Conservation (phyloP, 2,113 vertebrate species). For the Podarcis cretensis region DNA sequence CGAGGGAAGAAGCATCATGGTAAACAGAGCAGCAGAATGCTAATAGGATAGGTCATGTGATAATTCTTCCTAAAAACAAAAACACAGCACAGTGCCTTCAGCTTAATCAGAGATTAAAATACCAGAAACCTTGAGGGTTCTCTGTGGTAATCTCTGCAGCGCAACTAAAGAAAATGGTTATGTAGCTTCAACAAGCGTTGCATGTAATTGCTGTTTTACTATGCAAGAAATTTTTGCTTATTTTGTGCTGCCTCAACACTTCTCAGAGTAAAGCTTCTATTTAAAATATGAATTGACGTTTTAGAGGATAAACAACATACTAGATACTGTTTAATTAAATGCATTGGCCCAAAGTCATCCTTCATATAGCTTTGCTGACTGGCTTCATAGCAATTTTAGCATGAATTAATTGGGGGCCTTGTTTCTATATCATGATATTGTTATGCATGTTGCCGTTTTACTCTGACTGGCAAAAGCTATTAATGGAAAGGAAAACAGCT, state of each 20-base stretch:
- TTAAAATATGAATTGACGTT: constrained; percentile 32
- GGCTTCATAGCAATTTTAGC: not conserved
- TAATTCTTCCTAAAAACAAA: not conserved
- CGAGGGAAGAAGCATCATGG: not conserved
- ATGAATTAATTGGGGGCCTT: not conserved
- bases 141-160: constrained; percentile 4
- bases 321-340: constrained; percentile 49
- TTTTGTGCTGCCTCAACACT: constrained; percentile 45
- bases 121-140: constrained; percentile 23
- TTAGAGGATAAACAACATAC: constrained; percentile 36
- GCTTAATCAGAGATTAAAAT: constrained; percentile 37
- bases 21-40: not conserved
- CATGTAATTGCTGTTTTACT: constrained; percentile 46
- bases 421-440: constrained; percentile 22
- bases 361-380: not conserved
- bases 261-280: constrained; percentile 45
- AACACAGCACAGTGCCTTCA: not conserved
- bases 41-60: not conserved
- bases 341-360: constrained; percentile 29
- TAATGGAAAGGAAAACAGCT: constrained; percentile 42
- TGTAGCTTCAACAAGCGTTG: constrained; percentile 18
- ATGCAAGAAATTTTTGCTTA: constrained; percentile 16
- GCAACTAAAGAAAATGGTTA: constrained; percentile 15
- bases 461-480: constrained; percentile 34
- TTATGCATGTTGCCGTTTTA: constrained; percentile 34